Base-by-base conservation (phyloP, 2,113 vertebrate species). In the Dicaeum eximium region DNA sequence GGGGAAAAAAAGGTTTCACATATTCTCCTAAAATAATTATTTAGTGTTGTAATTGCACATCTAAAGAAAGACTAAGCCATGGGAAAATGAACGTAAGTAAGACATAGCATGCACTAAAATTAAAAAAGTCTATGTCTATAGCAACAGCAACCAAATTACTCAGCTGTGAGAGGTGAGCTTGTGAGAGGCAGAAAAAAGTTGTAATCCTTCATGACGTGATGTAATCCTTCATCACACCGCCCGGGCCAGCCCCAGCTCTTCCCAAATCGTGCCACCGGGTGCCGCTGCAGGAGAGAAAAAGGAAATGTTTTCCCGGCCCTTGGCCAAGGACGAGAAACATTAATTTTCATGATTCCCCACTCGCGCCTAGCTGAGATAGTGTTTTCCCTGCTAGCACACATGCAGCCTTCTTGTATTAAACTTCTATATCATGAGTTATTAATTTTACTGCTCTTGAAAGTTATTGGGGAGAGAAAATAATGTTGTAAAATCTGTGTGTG, bases 231-330 rank as follows among this genome's bases (percentile, higher is more conserved):
- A n/a, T 11, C 50, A 7, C 69, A 53, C 1, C 5, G 13, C 11
- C 31, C 37, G 17, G 57, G 31, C 31, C 37, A 42, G 24, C 44
- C 8, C 48, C 45, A 54, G n/a, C 47, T 45, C 74, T 94, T 88
- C 57, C 69, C 73, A 11, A 10, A 51, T 47, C 7, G 11, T 7
- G 81, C 93, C 98, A 96, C 93, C 88, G 96, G 98, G 94, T 97
- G 98, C 97, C 97, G 97, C 79, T 90, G 93, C 61, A 98, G 97
- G 98, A 98, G 93, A 96, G 86, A 97, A 62, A 92, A 94, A 96
- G 47, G 56, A 83, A 87, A 65, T 5, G 6, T 7, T 66, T 33
- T 8, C 19, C 25, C 10, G 5, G n/a, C 7, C 24, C 44, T 7
- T 1, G 9, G 12, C 8, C 33, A 5, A 28, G n/a, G 13, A 6